Evolutionary conservation across 2,113 vertebrate species (phyloP).

Genomic region (Prionailurus viverrinus): DNA sequence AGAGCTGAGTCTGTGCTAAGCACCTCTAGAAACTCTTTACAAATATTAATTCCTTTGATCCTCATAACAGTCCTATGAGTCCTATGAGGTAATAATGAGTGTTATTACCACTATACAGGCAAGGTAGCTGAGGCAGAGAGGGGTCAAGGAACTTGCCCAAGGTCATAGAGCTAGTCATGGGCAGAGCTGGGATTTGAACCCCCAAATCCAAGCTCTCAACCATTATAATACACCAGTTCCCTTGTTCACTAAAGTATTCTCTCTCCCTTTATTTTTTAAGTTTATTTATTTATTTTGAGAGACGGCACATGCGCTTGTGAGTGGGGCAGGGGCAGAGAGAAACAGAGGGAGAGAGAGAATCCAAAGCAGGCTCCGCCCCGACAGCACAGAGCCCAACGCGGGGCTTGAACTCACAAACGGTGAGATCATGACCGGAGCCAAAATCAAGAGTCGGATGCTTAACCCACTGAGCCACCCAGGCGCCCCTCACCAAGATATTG

Average conservation of each 20-base stretch:
- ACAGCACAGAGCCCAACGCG: too few species aligned
- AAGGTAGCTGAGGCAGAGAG: background rate
- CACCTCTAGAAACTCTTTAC: slow-evolving; percentile 1
- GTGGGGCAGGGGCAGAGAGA: too few species aligned
- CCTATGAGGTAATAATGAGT: too few species aligned
- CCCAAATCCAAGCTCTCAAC: background rate
- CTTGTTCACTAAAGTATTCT: background rate
- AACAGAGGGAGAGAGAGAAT: too few species aligned
- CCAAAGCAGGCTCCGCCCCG: too few species aligned
- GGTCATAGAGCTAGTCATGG: background rate
- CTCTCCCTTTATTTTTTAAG: too few species aligned
- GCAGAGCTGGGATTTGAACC: background rate
- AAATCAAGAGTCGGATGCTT: too few species aligned
- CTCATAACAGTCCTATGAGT: background rate
- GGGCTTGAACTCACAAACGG: too few species aligned
- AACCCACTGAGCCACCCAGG: too few species aligned
- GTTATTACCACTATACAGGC: background rate
- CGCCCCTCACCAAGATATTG: background rate
- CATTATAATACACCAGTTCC: background rate
- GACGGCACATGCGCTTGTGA: too few species aligned
- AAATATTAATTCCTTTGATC: slow-evolving; percentile 17
- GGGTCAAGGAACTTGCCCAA: background rate
- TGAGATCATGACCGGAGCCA: too few species aligned
- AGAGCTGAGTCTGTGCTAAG: slow-evolving; percentile 45
- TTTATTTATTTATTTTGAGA: too few species aligned